phyloP scores from a whole-genome alignment of 2,797 vertebrate genomes.

The Spea hammondii region DNA sequence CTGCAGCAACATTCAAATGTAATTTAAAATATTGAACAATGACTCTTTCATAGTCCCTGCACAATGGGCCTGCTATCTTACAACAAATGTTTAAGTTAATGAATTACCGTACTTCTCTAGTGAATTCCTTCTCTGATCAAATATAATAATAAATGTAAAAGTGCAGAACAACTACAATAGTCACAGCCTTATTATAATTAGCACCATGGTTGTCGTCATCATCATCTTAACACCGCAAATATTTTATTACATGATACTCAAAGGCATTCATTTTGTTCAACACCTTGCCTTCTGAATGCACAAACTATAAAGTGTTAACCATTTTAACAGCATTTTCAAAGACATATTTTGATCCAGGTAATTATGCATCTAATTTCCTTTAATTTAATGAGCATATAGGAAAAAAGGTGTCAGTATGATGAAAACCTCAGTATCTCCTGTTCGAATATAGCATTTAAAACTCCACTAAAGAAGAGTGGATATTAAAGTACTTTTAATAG shows the following conservation, averaged over 20 bases:
- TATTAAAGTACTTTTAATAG: no score
- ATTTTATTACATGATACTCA: background rate
- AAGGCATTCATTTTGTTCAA: background rate
- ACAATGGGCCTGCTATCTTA: conserved; percentile 56
- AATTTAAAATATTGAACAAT: no score
- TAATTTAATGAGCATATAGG: no score
- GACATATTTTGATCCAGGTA: no score
- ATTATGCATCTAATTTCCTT: no score
- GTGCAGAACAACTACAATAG: conserved; percentile 61
- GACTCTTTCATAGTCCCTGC: conserved; percentile 10
- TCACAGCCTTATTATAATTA: conserved; percentile 67
- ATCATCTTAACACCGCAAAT: conserved; percentile 61
- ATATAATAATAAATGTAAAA: conserved; percentile 66
- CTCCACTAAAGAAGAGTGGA: no score
- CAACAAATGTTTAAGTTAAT: conserved; percentile 69
- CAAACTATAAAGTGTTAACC: no score
- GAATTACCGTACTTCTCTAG: conserved; percentile 73
- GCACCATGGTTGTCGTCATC: conserved; percentile 62
- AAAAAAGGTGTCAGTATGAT: no score
- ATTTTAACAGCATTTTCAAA: no score
- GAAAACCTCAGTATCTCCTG: no score
- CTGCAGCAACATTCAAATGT: no score
- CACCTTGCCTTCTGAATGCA: background rate
- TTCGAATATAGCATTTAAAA: no score
- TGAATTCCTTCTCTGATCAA: conserved; percentile 66